Conservation (phyloP, 2,113 vertebrate species). For the cattle (Bos taurus) region DNA sequence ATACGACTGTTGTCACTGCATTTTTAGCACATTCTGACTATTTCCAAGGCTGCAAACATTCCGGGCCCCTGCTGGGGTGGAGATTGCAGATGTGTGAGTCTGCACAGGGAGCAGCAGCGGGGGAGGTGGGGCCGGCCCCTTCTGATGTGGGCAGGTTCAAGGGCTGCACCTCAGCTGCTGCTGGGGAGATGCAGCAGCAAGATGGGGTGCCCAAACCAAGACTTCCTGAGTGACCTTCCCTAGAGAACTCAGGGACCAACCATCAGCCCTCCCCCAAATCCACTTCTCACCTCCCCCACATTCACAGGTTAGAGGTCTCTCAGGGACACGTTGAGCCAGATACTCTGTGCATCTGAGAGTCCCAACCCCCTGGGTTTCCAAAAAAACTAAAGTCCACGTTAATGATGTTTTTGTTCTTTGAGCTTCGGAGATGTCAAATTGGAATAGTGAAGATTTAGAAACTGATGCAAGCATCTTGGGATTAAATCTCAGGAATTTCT, state of each 20-base stretch:
- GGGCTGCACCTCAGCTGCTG: not conserved
- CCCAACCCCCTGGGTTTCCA: not conserved
- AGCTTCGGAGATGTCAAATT: not conserved
- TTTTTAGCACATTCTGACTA: constrained; percentile 44
- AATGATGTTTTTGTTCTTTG: not conserved
- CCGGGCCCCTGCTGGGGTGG: not conserved
- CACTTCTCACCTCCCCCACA: not conserved
- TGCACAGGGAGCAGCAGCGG: not conserved
- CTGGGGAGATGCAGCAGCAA: rapidly evolving
- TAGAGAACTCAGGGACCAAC: not conserved
- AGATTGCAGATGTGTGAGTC: not conserved
- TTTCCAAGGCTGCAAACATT: constrained; percentile 24
- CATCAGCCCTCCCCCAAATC: not conserved
- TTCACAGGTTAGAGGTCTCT: not conserved
- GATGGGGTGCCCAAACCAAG: not conserved
- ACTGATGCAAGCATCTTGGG: not conserved
- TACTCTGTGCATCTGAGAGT: not conserved
- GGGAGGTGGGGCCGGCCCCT: rapidly evolving
- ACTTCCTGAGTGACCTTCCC: not conserved
- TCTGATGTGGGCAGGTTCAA: not conserved
- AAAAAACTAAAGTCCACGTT: not conserved
- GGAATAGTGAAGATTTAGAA: not conserved
- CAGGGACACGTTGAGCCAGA: not conserved
- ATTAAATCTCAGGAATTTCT: not conserved
- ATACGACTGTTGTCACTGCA: constrained; percentile 35